Conservation (phyloP, 1,140 invertebrate species). For the Bombus balteatus region DNA sequence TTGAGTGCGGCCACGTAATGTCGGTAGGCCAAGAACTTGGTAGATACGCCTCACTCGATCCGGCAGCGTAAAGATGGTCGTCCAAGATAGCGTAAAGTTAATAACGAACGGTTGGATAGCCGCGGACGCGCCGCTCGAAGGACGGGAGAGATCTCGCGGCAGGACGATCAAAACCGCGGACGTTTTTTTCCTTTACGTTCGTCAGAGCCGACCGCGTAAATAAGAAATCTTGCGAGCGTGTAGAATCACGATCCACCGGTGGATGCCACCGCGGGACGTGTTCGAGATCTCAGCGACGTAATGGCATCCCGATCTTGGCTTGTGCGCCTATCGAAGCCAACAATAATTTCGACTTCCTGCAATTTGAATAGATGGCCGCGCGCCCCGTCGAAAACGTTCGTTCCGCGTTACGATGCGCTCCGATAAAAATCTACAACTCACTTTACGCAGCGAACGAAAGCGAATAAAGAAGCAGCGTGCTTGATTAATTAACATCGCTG, state of each 20-base stretch:
- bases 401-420: too few relatives aligned
- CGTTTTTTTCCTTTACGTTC: neutral
- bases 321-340: neutral
- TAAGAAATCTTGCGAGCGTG: conserved; percentile 53
- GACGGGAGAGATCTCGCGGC: conserved; percentile 9
- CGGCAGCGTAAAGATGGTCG: conserved; percentile 75
- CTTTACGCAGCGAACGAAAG: neutral
- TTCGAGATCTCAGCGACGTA: conserved; percentile 41
- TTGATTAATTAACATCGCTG: conserved; percentile 27
- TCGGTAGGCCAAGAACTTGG: conserved; percentile 53
- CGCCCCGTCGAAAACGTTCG: neutral
- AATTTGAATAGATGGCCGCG: too few relatives aligned
- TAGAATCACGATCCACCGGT: conserved; percentile 49
- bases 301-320: conserved; percentile 24
- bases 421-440: conserved; percentile 6
- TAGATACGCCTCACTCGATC: conserved; percentile 66
- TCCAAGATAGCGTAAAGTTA: conserved; percentile 74
- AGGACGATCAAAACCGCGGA: conserved; percentile 55
- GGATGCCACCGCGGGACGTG: conserved; percentile 39
- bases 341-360: neutral
- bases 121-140: conserved; percentile 34
- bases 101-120: conserved; percentile 73
- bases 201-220: conserved; percentile 30
- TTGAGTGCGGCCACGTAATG: conserved; percentile 48
- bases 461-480: neutral